Base-by-base conservation (phyloP, 2,113 vertebrate genomes). In the Tonatia bakeri region DNA sequence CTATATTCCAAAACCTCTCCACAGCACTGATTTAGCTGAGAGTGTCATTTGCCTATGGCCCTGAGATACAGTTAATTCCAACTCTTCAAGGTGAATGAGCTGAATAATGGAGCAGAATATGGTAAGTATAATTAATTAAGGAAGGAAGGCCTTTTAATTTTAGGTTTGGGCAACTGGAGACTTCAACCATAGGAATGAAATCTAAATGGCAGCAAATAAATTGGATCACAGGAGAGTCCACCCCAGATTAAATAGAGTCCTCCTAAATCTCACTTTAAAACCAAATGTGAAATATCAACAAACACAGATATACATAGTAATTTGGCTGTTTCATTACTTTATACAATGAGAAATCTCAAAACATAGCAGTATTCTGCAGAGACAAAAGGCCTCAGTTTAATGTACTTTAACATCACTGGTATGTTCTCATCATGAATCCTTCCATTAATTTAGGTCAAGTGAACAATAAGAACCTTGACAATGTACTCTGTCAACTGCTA, bases 241-340 rank as follows among this genome's bases (percentile, higher is more conserved):
- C 75, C 13, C 64, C 69, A 91, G 31, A 93, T 92, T 97, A 89
- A 94, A 85, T 52, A 91, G n/a, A 14, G 56, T 92, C 40, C 22
- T 91, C 26, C 69, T 92, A 93, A 94, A 91, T 95, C 88, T 96
- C 86, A 95, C 91, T 94, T 97, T 96, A 83, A 79, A 96, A 90
- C 26, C 82, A 97, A 96, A 94, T 94, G 80, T 92, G 81, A 95
- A 92, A 36, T 91, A 85, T 94, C 94, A 94, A 97, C 76, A 97
- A 95, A 97, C 43, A 89, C 72, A 94, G 85, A 96, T 91, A 61
- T 69, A 94, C 59, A 65, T 45, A 86, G 69, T 79, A 54, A 95
- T 97, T 95, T 90, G 76, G 50, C 79, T 88, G 47, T 94, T 94
- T 94, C 87, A 95, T 95, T 94, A 85, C 90, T 94, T 94, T 73